A percentile compares a stretch with the other conserved stretches of the same genome.
phyloP scores from a whole-genome alignment of 2,888 invertebrate genomes.

The Diachrysia chrysitis region DNA sequence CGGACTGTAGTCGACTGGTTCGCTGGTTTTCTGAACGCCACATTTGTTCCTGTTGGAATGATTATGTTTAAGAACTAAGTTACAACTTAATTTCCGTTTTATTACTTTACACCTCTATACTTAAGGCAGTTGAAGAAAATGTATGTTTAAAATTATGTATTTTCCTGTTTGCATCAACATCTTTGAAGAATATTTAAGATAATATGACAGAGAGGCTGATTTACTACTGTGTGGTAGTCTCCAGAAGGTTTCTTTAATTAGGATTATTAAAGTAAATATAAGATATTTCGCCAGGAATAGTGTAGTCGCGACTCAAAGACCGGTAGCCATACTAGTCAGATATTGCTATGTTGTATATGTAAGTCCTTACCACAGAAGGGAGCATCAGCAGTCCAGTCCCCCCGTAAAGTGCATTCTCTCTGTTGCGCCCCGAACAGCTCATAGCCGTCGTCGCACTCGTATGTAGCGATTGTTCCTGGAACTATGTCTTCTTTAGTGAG shows the following conservation, averaged over 20 bases:
- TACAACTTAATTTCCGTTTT: too few relatives aligned
- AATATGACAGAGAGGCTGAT: too few relatives aligned
- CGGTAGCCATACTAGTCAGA: too few relatives aligned
- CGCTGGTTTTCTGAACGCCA: slow-evolving; percentile 95
- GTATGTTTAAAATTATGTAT: too few relatives aligned
- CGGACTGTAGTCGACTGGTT: slow-evolving; percentile 97
- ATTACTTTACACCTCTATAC: too few relatives aligned
- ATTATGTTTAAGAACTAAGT: neutral
- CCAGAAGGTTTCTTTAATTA: too few relatives aligned
- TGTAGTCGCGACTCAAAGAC: neutral
- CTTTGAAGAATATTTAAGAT: too few relatives aligned
- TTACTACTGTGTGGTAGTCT: too few relatives aligned
- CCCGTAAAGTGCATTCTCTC: slow-evolving; percentile 91
- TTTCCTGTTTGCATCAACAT: too few relatives aligned
- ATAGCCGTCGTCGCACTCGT: slow-evolving; percentile 96
- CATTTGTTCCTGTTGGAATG: slow-evolving; percentile 92
- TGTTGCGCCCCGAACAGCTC: slow-evolving; percentile 94
- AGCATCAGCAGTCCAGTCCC: slow-evolving; percentile 94
- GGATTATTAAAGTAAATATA: too few relatives aligned
- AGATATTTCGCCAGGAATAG: neutral
- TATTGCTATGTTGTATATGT: neutral
- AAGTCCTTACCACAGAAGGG: slow-evolving; percentile 94
- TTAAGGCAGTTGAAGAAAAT: too few relatives aligned
- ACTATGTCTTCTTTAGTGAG: slow-evolving; percentile 87
- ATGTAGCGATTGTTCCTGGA: slow-evolving; percentile 91